A percentile compares a stretch with the other conserved stretches of the same genome.
These are phyloP conservation scores for Mythimna vitellina DNA, from an alignment of 2,888 invertebrate genomes.

Conservation along the genomic window DNA sequence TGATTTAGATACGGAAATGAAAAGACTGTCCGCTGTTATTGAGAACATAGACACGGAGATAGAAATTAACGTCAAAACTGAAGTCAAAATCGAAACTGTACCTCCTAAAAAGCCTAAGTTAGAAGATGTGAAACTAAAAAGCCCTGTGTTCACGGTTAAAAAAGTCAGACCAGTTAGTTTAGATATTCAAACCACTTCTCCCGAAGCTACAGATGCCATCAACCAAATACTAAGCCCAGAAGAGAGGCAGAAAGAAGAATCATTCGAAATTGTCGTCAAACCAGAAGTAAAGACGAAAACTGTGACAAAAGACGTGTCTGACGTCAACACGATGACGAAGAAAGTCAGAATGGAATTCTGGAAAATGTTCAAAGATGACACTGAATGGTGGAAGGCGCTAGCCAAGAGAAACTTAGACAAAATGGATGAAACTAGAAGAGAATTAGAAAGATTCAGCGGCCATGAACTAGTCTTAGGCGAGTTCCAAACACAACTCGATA, in stretches of 20 bases:
- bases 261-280: conserved; percentile 72
- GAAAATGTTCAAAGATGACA: conserved; percentile 87
- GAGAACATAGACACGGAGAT: conserved; percentile 82
- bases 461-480: conserved; percentile 85
- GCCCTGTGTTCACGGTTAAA: conserved; percentile 82
- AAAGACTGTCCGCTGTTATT: conserved; percentile 84
- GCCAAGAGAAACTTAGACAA: conserved; percentile 86
- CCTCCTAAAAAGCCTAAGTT: conserved; percentile 69
- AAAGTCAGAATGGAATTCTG: conserved; percentile 81
- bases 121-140: conserved; percentile 75
- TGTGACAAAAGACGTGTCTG: conserved; percentile 57
- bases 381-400: conserved; percentile 87
- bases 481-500: conserved; percentile 79
- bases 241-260: conserved; percentile 75
- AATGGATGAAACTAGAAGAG: conserved; percentile 86
- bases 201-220: conserved; percentile 59
- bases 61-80: conserved; percentile 71
- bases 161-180: conserved; percentile 82
- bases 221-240: conserved; percentile 71
- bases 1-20: conserved; percentile 87
- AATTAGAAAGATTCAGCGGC: conserved; percentile 86
- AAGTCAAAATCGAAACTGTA: conserved; percentile 63
- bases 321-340: conserved; percentile 69
- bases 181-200: conserved; percentile 63
- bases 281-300: conserved; percentile 67